Conservation (phyloP, 2,888 invertebrate genomes). For the Salticus scenicus region DNA sequence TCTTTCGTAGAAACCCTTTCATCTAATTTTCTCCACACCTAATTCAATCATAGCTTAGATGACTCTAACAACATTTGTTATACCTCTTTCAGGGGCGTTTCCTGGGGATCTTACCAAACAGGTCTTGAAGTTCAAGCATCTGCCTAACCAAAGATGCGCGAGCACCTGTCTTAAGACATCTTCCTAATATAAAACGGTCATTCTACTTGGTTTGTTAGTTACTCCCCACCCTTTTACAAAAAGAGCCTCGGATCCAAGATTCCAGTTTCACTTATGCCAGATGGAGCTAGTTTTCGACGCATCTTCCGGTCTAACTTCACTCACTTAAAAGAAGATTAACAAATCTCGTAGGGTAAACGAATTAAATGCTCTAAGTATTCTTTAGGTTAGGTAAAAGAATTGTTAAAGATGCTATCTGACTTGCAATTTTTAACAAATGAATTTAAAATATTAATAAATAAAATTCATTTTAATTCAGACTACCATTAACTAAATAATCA, state of each 20-base stretch:
- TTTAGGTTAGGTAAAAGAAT: too few relatives aligned
- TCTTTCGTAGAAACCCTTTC: neutral
- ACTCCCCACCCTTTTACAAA: neutral
- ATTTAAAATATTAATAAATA: too few relatives aligned
- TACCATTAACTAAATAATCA: too few relatives aligned
- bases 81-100: constrained; percentile 2
- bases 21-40: constrained; percentile 1
- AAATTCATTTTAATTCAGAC: too few relatives aligned
- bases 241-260: constrained; percentile 2
- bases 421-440: too few relatives aligned
- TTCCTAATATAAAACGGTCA: neutral
- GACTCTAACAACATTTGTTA: neutral
- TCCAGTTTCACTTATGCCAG: constrained; percentile 49
- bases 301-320: constrained; percentile 40
- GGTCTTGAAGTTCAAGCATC: constrained; percentile 15
- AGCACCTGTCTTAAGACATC: constrained; percentile 15
- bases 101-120: constrained; percentile 9
- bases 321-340: constrained; percentile 2
- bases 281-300: constrained; percentile 33
- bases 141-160: constrained; percentile 16
- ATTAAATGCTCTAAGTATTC: too few relatives aligned
- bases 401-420: too few relatives aligned
- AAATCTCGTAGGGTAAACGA: neutral
- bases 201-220: neutral
- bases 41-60: neutral